Percentiles rank a stretch among this genome's conserved stretches.
Evolutionary conservation across 2,888 invertebrate species (phyloP).

Genomic region (Idaea biselata): DNA sequence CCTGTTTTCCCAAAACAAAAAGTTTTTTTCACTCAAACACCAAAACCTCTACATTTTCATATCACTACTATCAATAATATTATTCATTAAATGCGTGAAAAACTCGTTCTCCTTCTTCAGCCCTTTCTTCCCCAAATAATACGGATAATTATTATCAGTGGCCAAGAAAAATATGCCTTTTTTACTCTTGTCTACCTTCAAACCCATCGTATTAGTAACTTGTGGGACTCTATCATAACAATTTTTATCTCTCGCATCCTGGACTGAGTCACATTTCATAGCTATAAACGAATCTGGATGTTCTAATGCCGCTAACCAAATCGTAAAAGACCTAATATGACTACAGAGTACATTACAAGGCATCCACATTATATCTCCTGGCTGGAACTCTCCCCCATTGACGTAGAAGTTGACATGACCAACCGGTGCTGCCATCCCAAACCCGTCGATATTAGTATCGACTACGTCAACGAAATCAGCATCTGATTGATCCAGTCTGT

Average conservation of each 20-base stretch:
- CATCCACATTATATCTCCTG: constrained; percentile 40
- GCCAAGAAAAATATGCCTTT: constrained; percentile 48
- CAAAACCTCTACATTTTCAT: constrained; percentile 18
- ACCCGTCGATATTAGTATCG: constrained; percentile 59
- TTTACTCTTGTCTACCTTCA: constrained; percentile 36
- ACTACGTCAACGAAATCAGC: constrained; percentile 61
- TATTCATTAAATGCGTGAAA: constrained; percentile 31
- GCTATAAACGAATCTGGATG: constrained; percentile 48
- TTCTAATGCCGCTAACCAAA: constrained; percentile 48
- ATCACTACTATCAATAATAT: constrained; percentile 18
- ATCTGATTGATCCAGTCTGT: constrained; percentile 53
- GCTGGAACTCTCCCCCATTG: constrained; percentile 63
- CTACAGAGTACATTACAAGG: constrained; percentile 48
- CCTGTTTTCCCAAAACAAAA: no score
- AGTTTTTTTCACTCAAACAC: no score
- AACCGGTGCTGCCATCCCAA: constrained; percentile 58
- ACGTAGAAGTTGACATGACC: constrained; percentile 65
- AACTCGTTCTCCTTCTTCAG: constrained; percentile 49
- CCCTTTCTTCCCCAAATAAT: constrained; percentile 55
- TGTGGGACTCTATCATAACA: constrained; percentile 45
- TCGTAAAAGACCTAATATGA: constrained; percentile 39
- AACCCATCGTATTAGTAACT: constrained; percentile 45
- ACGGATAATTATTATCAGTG: constrained; percentile 49
- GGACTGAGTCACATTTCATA: constrained; percentile 47
- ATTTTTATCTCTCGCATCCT: constrained; percentile 44